These are phyloP conservation scores for Penaeus japonicus DNA, from an alignment of 1,140 invertebrate species.

Conservation along the genomic window DNA sequence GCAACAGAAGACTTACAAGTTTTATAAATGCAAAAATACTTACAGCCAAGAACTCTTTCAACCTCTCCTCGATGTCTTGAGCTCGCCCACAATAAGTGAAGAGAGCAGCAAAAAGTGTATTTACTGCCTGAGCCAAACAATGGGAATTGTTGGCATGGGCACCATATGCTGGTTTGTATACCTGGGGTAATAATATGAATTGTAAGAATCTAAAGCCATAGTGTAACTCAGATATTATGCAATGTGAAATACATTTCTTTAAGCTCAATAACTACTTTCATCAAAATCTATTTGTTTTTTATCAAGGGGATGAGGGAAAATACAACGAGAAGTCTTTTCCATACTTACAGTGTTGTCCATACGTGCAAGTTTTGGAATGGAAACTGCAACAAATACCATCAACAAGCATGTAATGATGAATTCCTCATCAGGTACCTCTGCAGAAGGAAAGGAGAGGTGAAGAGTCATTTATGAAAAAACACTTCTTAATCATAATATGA, in stretches of 20 bases:
- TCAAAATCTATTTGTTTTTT: no score
- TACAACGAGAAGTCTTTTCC: not conserved
- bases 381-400: slow-evolving; percentile 99
- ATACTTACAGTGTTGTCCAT: slow-evolving; percentile 70
- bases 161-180: slow-evolving; percentile 81
- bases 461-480: not conserved
- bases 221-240: no score
- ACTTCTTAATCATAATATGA: no score
- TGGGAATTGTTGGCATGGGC: slow-evolving; percentile 98
- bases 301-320: not conserved
- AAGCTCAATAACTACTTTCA: no score
- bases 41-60: slow-evolving; percentile 97
- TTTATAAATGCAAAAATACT: slow-evolving; percentile 50
- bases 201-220: not conserved
- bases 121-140: slow-evolving; percentile 95
- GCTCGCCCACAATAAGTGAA: slow-evolving; percentile 94
- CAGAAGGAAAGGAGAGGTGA: not conserved
- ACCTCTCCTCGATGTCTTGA: slow-evolving; percentile 91
- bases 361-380: slow-evolving; percentile 93
- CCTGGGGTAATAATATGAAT: slow-evolving; percentile 37
- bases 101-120: slow-evolving; percentile 94
- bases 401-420: slow-evolving; percentile 93
- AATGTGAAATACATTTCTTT: no score
- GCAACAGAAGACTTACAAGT: no score
- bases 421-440: slow-evolving; percentile 85